Evolutionary conservation across 2,113 vertebrate genomes (phyloP).

Genomic region (Indicator maculatus): DNA sequence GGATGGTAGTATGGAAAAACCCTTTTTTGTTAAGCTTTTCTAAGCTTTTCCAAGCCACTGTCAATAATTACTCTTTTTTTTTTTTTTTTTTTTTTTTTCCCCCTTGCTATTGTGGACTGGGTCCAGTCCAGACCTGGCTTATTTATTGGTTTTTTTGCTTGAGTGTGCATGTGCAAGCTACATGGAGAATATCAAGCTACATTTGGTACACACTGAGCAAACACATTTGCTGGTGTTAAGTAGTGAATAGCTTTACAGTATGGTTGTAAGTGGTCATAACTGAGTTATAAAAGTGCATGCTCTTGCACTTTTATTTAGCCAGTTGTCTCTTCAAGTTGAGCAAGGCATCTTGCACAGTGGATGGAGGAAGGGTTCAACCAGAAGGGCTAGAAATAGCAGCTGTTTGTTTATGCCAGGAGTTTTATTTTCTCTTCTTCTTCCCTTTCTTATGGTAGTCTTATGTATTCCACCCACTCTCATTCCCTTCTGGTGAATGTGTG

Average conservation of each 20-base stretch:
- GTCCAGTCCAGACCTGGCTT: conserved; percentile 24
- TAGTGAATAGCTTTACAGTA: conserved; percentile 14
- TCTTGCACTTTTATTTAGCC: not conserved
- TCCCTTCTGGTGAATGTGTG: conserved; percentile 53
- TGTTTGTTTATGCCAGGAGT: conserved; percentile 55
- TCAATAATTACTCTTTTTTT: conserved; percentile 37
- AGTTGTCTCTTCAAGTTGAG: conserved; percentile 10
- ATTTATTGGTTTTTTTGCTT: conserved; percentile 31
- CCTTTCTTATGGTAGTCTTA: conserved; percentile 47
- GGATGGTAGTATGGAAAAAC: conserved; percentile 45
- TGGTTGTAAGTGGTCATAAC: conserved; percentile 24
- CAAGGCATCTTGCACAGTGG: not conserved
- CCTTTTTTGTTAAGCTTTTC: conserved; percentile 49
- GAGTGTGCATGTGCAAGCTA: not conserved
- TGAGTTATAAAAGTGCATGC: not conserved
- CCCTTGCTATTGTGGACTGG: not conserved
- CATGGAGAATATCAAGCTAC: not conserved
- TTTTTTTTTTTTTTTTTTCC: not conserved
- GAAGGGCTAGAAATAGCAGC: conserved; percentile 45
- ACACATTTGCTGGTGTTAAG: conserved; percentile 26
- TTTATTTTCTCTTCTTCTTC: conserved; percentile 55
- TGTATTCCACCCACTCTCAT: conserved; percentile 54
- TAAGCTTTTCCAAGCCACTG: conserved; percentile 50
- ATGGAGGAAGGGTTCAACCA: conserved; percentile 2
- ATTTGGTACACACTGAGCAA: not conserved